Evolutionary conservation across 2,113 vertebrate genomes (phyloP), one percentile per base, ranked within the genome.

Genomic region (Artemisiospiza belli): DNA sequence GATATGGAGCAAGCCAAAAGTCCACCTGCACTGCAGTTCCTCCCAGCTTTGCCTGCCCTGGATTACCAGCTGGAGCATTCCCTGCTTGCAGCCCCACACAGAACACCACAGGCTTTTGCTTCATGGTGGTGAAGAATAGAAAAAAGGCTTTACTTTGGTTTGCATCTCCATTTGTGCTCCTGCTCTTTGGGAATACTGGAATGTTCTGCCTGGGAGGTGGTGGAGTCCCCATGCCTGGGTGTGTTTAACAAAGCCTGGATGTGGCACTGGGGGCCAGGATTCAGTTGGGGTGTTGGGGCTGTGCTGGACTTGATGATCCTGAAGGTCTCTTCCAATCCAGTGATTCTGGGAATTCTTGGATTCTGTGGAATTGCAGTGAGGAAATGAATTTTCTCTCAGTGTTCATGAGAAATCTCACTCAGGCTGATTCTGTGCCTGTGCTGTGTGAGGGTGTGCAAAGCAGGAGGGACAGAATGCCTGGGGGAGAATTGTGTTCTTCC

Each of bases 311-410:
- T 1, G 0, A 58, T 43, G 21, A 0, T 3, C 33, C 7, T 58
- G 57, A 10, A 58, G 9, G 57, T n/a, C 57, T 58, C 21, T 58
- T 35, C 57, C 57, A 15, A 58, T 2, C 57, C 1, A 1, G 21
- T 4, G 0, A n/a, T 58, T 25, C 47, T 22, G 31, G 21, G n/a
- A 15, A n/a, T 58, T 25, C 47, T 22, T 20, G 13, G n/a, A 15
- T 58, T 58, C 55, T n/a, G 57, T 58, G 57, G 57, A 95, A 90
- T 83, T 92, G 78, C 95, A 90, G 74, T 37, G 93, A 94, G 88
- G 76, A 92, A 87, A 83, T 6, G 33, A 46, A 31, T 70, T 86
- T 93, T 58, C 63, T 61, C 24, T 57, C 68, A 46, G 85, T n/a
- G 25, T 33, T 83, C 67, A 39, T 70, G 89, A 70, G 31, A 28